Evolutionary conservation across 2,888 invertebrate species (phyloP), one percentile per base, ranked within the genome.

Genomic region (Drosophila eohydei): DNA sequence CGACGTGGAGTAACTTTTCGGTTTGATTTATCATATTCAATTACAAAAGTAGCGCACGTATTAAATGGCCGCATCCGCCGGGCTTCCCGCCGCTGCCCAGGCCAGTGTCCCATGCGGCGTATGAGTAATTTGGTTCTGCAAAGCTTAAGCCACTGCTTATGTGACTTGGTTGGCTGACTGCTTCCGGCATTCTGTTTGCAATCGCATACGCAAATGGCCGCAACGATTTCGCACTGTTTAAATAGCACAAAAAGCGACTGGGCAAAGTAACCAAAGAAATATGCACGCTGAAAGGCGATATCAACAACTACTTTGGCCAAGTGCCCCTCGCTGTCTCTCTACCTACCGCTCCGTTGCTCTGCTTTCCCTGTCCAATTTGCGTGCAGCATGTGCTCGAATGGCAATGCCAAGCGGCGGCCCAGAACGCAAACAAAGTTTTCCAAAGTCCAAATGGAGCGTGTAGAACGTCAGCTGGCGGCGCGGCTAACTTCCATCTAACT

Each of bases 21-120:
- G 67, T 91, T 83, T 91, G 90, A 91, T 90, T 91, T 91, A 90
- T 90, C 88, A 87, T 89, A 90, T 90, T 89, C 89, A 89, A 91
- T 90, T 91, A 90, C 88, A 85, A 85, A 81, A 87, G 80, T 71
- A 74, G 71, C 71, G 68, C 70, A 76, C 88, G 86, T 82, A 89
- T 89, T 86, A 82, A 89, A 85, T 85, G 81, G 51, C 74, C 80
- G 74, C 80, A 80, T 84, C 75, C 88, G 77, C 44, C 26, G 0
- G 3, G 21, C 21, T 21, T 21, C 21, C 34, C 9, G 5, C 3
- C n/a, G n/a, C 40, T 1, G 0, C 8, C 30, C 0, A 21, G 43
- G 4, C 4, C 21, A 4, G 8, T 48, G 69, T 70, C 66, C 58
- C 71, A 70, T 16, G 60, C 46, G 86, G 80, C 85, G 83, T 88